Conservation (phyloP, 2,888 invertebrate genomes). For the Cheilosia vernalis region DNA sequence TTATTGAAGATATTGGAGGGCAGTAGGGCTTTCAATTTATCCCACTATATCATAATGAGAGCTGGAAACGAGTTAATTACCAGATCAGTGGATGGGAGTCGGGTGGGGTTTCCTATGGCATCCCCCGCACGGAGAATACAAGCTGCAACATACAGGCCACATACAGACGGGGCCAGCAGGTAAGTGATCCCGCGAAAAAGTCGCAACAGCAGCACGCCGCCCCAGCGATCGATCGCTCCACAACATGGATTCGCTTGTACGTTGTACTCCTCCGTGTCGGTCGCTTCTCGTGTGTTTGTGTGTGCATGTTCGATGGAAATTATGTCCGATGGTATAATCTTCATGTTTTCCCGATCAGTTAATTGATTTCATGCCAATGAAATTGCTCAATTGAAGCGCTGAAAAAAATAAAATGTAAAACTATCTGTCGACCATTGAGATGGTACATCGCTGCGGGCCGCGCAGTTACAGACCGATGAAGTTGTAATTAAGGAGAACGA, state of each 20-base stretch:
- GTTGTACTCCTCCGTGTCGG: neutral
- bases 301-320: conserved; percentile 67
- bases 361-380: conserved; percentile 75
- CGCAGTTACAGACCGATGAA: conserved; percentile 37
- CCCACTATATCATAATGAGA: conserved; percentile 26
- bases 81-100: conserved; percentile 30
- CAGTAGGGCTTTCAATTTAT: conserved; percentile 70
- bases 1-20: conserved; percentile 72
- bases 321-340: conserved; percentile 72
- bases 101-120: conserved; percentile 31
- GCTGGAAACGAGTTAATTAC: conserved; percentile 64
- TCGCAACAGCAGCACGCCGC: neutral
- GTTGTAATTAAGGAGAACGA: conserved; percentile 66
- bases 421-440: conserved; percentile 10
- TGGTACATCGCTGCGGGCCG: conserved; percentile 21
- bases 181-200: conserved; percentile 8
- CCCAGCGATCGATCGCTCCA: conserved; percentile 25
- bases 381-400: conserved; percentile 69
- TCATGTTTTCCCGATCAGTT: conserved; percentile 72
- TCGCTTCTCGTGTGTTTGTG: conserved; percentile 9
- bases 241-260: no score
- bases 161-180: conserved; percentile 2
- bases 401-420: neutral
- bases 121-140: neutral
- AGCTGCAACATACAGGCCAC: neutral